phyloP scores from a whole-genome alignment of 2,888 invertebrate species.

The Brenthis daphne region DNA sequence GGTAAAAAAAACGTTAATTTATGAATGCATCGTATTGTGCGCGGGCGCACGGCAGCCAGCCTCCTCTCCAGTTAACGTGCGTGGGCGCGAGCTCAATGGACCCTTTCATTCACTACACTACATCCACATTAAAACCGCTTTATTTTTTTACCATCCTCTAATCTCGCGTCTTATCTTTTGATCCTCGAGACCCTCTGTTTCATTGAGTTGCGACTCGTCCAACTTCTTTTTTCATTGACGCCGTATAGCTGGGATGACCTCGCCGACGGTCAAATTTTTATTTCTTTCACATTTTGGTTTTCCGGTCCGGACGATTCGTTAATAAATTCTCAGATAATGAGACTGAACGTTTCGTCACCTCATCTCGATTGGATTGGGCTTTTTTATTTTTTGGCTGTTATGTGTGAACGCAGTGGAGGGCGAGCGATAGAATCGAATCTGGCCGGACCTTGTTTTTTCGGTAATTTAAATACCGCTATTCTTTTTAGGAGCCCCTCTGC shows the following conservation, averaged over 20 bases:
- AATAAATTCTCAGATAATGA: constrained; percentile 83
- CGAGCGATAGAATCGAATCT: constrained; percentile 72
- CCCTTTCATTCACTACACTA: constrained; percentile 80
- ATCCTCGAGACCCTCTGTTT: constrained; percentile 77
- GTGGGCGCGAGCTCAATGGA: constrained; percentile 79
- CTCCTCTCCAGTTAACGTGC: constrained; percentile 59
- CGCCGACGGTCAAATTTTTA: constrained; percentile 81
- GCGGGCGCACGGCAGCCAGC: constrained; percentile 50
- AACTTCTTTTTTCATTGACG: constrained; percentile 81
- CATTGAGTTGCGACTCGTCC: constrained; percentile 80
- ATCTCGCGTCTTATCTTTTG: constrained; percentile 79
- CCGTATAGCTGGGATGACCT: constrained; percentile 80
- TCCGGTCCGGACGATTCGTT: constrained; percentile 81
- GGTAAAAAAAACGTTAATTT: constrained; percentile 55
- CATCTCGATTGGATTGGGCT: constrained; percentile 79
- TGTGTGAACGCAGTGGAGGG: constrained; percentile 79
- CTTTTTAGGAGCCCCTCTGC: constrained; percentile 64
- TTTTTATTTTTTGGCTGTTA: constrained; percentile 72
- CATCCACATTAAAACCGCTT: constrained; percentile 77
- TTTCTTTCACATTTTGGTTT: constrained; percentile 82
- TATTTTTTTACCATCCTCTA: constrained; percentile 75
- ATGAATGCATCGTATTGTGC: constrained; percentile 59
- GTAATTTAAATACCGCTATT: constrained; percentile 77
- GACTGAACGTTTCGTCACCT: constrained; percentile 83
- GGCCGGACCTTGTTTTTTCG: constrained; percentile 66